Base-by-base conservation (phyloP, 1,140 invertebrate genomes). In the Euwallacea fornicatus region DNA sequence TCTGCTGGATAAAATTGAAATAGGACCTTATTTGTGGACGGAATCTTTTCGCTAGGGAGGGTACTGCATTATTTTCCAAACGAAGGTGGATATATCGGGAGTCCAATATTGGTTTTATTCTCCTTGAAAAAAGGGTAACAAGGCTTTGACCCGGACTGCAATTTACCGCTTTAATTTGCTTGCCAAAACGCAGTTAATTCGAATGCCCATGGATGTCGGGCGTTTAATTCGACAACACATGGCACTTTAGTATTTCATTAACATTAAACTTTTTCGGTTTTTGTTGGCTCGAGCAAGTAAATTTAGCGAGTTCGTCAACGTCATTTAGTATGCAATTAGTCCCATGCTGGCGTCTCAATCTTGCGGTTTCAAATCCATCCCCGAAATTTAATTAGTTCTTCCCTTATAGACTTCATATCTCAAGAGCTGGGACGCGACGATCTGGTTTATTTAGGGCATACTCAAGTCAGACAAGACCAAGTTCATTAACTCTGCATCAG, bases 321-420 rank as follows among this genome's bases (percentile, higher is more conserved):
- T 61, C 59, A 61, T 61, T 61, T 61, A 61, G 42, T 61, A 61
- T 61, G 59, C 59, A 61, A 43, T 61, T 61, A 61, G 59, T 11
- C 59, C 7, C 11, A 61, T n/a, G 11, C 9, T 56, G 11, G 9
- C 11, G 33, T 61, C 59, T 43, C 21, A 42, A 61, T 61, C 59
- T 61, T 61, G 42, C 11, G 42, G 59, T 61, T 43, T 61, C 9
- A 61, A 42, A 43, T 43, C 42, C 59, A 61, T 61, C 59, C 33
- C 42, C 42, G 8, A 61, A 61, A 61, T 43, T 61, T 61, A 61
- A 43, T 61, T 61, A 61, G 59, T 11, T 41, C 42, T 41, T 42
- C 43, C 59, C 21, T n/a, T 16, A 41, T 15, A 61, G 33, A 61
- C 59, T 8, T n/a, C 59, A 61, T 43, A 43, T 61, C 43, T 61